phyloP scores from a whole-genome alignment of 2,797 vertebrate species.

The Falco columbarius region DNA sequence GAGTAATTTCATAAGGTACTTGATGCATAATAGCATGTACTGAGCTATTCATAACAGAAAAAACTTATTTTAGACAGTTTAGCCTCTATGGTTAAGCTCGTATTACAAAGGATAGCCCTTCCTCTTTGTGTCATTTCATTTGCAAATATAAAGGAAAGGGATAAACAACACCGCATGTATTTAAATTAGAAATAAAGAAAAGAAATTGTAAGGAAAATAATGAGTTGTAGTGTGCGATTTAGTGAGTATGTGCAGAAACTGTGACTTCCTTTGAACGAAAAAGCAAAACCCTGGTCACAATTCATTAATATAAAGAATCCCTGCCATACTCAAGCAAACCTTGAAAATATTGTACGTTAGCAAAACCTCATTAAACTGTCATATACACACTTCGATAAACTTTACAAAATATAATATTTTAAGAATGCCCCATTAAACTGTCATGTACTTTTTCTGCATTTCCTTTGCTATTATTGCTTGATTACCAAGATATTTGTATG shows the following conservation, averaged over 20 bases:
- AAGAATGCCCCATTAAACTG: constrained; percentile 43
- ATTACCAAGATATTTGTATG: constrained; percentile 49
- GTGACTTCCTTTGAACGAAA: constrained; percentile 15
- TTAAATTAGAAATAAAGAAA: constrained; percentile 14
- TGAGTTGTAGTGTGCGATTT: not conserved
- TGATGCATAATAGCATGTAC: constrained; percentile 44
- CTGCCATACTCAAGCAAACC: not conserved
- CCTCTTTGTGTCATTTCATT: constrained; percentile 12
- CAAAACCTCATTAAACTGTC: constrained; percentile 38
- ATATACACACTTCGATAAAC: constrained; percentile 1
- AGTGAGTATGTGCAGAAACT: constrained; percentile 8
- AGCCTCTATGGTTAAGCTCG: not conserved
- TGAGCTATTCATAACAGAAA: constrained; percentile 43
- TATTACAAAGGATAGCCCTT: not conserved
- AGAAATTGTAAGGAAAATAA: constrained; percentile 8
- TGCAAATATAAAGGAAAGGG: not conserved
- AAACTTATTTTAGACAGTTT: constrained; percentile 36
- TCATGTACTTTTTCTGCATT: constrained; percentile 29
- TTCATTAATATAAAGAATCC: not conserved
- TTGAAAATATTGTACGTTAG: not conserved
- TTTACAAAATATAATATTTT: constrained; percentile 37
- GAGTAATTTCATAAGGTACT: constrained; percentile 59
- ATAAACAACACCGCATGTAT: not conserved
- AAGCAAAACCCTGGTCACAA: not conserved
- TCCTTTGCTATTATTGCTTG: constrained; percentile 35